Evolutionary conservation across 2,888 invertebrate genomes (phyloP), one percentile per base, ranked within the genome.

Genomic region (Oscheius sp.): DNA sequence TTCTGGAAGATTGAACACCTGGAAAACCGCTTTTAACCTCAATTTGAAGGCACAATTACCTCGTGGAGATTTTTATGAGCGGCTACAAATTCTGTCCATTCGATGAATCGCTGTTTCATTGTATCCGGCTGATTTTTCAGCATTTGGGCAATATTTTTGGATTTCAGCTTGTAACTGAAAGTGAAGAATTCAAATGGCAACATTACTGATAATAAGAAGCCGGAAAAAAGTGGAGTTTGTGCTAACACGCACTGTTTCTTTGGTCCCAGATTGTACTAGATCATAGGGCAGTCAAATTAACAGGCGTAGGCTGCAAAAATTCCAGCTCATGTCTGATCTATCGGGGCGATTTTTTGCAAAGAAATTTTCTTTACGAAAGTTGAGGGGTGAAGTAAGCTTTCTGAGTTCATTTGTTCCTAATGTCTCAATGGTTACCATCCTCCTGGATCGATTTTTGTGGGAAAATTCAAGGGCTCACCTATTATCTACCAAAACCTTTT

Each of bases 31-130:
- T 61, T n/a, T 35, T 35, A 7, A 35, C 2, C 5, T 3, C 2
- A 41, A 35, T 61, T 41, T 5, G 7, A 18, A 25, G 13, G 16
- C 2, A 25, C 13, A 63, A n/a, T 25, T 12, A 73, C 76, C 66
- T 74, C 73, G 68, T 80, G 77, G n/a, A 80, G 49, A 3, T 75
- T 73, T 16, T 74, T 75, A 45, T 80, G 76, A 13, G 49, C 61
- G 2, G 77, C 79, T 2, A 75, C 75, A 61, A 72, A 81, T 35
- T 81, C 79, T 13, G 77, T 49, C 76, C 79, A 77, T 27, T 81
- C 56, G 16, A 81, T 66, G 27, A 81, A 81, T 43, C 63, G 68
- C 23, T 75, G 70, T 52, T 71, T 74, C 41, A 75, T 71, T 7
- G 75, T 46, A 16, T 63, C 56, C 18, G 81, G 81, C 13, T 72